Percentiles rank a stretch among this genome's conserved stretches.
phyloP scores from a whole-genome alignment of 2,888 invertebrate genomes.

The Melanostoma mellinum region DNA sequence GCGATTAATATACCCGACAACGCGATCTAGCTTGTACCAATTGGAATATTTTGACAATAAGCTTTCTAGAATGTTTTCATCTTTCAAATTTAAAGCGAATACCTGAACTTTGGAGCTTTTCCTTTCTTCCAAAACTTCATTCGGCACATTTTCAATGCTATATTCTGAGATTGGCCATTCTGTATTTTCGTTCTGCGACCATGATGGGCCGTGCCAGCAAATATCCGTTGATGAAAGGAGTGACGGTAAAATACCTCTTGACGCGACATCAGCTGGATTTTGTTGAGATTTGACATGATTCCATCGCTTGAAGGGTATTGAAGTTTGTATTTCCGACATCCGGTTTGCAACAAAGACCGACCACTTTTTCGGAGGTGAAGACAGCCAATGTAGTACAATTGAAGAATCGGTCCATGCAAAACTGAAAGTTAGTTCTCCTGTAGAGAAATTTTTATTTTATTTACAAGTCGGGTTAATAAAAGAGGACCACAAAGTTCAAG shows the following conservation, averaged over 20 bases:
- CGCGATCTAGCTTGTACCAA: conserved; percentile 23
- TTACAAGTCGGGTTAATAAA: conserved; percentile 40
- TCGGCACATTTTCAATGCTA: neutral
- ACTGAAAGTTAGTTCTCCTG: conserved; percentile 26
- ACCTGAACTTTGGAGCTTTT: conserved; percentile 5
- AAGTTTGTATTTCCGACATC: conserved; percentile 19
- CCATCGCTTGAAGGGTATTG: neutral
- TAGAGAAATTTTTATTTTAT: conserved; percentile 24
- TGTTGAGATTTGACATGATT: conserved; percentile 18
- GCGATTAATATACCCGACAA: conserved; percentile 7
- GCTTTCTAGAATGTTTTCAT: conserved; percentile 5
- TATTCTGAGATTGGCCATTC: conserved; percentile 23
- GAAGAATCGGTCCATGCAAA: conserved; percentile 37
- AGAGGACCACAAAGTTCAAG: conserved; percentile 53
- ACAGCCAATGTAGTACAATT: conserved; percentile 25
- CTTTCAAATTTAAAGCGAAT: neutral
- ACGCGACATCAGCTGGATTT: conserved; percentile 37
- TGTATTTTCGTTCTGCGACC: conserved; percentile 1
- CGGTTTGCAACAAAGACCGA: conserved; percentile 36
- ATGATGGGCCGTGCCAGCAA: conserved; percentile 36
- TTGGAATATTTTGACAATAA: conserved; percentile 6
- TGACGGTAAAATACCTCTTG: conserved; percentile 28
- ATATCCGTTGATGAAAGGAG: conserved; percentile 2
- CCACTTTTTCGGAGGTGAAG: conserved; percentile 32
- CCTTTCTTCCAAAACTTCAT: conserved; percentile 12